phyloP scores from a whole-genome alignment of 2,113 vertebrate genomes.

The Telmatochromis brachygnathus region DNA sequence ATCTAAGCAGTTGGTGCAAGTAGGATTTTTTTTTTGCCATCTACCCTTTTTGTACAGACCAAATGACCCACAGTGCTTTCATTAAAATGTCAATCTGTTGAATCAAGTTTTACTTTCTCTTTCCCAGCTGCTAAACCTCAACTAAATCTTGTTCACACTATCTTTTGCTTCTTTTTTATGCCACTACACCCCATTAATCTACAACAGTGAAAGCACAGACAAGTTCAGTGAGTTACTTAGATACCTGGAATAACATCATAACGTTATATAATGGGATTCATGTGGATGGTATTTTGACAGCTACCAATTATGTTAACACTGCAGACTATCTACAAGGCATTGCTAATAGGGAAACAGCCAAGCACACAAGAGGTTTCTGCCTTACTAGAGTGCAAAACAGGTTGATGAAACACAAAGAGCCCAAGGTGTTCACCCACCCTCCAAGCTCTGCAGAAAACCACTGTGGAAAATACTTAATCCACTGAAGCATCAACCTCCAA shows the following conservation, averaged over 20 bases:
- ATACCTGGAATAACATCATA: background rate
- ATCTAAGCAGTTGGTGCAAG: background rate
- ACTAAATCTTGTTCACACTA: background rate
- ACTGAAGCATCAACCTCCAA: background rate
- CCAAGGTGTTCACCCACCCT: background rate
- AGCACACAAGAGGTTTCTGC: background rate
- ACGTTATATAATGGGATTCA: accelerated
- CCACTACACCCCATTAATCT: accelerated
- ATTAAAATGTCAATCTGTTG: background rate
- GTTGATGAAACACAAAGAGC: background rate
- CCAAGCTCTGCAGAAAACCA: background rate
- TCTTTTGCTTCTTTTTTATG: accelerated
- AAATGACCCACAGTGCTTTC: accelerated
- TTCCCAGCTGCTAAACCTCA: background rate
- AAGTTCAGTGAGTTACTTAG: background rate
- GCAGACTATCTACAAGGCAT: background rate
- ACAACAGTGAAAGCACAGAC: background rate
- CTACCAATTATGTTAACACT: background rate
- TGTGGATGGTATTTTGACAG: background rate
- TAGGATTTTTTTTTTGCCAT: background rate
- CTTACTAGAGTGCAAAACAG: background rate
- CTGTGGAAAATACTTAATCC: background rate
- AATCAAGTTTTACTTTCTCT: background rate
- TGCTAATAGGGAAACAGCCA: background rate
- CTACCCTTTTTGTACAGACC: background rate